Base-by-base conservation (phyloP, 2,888 invertebrate genomes). In the Norana najaformis region DNA sequence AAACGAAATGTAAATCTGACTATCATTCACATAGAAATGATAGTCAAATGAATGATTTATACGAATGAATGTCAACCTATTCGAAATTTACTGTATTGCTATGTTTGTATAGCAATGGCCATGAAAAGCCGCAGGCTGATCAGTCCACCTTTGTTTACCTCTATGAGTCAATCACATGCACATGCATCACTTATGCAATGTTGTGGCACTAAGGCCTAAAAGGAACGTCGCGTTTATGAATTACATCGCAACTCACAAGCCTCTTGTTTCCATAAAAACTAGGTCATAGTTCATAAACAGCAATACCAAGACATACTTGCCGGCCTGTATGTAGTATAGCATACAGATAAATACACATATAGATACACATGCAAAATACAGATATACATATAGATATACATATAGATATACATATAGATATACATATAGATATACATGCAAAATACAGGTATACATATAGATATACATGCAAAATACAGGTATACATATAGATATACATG, bases 401-500 rank as follows among this genome's bases (percentile, higher is more conserved):
- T 53, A 23, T 69, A 69, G 30, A 69, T 47, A 18, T 18, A 39
- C 14, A 47, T 47, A 47, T 18, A 47, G 18, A 47, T 47, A 47
- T 20, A 47, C 20, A 47, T 47, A 23, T 11, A 8, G 23, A 5
- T 47, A 47, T 47, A 23, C 47, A 47, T 47, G 47, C 13, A 47
- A n/a, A 88, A 34, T 35, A 37, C 35, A 4, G 88, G 35, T 89
- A n/a, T 83, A 89, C 88, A 34, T 89, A 89, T 89, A 38, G 3
- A 83, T 89, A 89, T 89, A 85, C 34, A 89, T 82, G 30, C 20
- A n/a, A n/a, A n/a, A n/a, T n/a, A n/a, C n/a, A n/a, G n/a, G n/a
- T n/a, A n/a, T n/a, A n/a, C n/a, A n/a, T n/a, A n/a, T n/a, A n/a
- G n/a, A n/a, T n/a, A n/a, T n/a, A n/a, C n/a, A n/a, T n/a, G n/a